Conservation (phyloP, 2,113 vertebrate genomes). For the Sinocyclocheilus rhinocerous region DNA sequence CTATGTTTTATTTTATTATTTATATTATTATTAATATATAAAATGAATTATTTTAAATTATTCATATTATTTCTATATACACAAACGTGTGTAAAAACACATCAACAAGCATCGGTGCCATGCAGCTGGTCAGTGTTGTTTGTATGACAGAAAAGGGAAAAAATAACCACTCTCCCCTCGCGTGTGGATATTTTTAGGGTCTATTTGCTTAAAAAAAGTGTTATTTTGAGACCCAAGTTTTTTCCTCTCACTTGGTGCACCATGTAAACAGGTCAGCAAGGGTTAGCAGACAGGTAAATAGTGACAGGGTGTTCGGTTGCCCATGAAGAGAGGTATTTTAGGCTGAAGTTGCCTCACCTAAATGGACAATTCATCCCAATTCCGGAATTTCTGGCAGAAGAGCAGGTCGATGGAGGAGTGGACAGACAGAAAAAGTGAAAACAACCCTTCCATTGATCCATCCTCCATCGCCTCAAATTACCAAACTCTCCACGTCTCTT, state of each 20-base stretch:
- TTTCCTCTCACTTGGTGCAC: conserved; percentile 57
- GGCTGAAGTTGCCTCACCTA: conserved; percentile 59
- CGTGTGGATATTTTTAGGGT: conserved; percentile 72
- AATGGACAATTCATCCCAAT: conserved; percentile 77
- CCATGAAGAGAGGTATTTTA: conserved; percentile 74
- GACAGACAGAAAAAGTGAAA: conserved; percentile 59
- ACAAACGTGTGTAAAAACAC: background rate
- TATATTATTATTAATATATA: background rate
- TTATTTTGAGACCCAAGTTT: conserved; percentile 72
- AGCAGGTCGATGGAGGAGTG: conserved; percentile 57
- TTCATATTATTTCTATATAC: background rate
- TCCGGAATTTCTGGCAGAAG: conserved; percentile 69
- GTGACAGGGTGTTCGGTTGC: conserved; percentile 67
- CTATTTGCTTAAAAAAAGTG: conserved; percentile 72
- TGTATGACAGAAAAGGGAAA: conserved; percentile 8
- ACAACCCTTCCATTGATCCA: conserved; percentile 68
- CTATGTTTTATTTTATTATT: no score
- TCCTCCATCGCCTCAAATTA: conserved; percentile 61
- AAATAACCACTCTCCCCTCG: conserved; percentile 16
- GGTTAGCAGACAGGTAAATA: conserved; percentile 73
- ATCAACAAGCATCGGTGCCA: background rate
- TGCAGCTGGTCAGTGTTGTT: background rate
- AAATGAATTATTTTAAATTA: background rate
- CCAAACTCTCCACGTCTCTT: conserved; percentile 47
- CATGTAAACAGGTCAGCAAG: conserved; percentile 74